Base-by-base conservation (phyloP, 2,113 vertebrate genomes). In the Heloderma charlesbogerti region DNA sequence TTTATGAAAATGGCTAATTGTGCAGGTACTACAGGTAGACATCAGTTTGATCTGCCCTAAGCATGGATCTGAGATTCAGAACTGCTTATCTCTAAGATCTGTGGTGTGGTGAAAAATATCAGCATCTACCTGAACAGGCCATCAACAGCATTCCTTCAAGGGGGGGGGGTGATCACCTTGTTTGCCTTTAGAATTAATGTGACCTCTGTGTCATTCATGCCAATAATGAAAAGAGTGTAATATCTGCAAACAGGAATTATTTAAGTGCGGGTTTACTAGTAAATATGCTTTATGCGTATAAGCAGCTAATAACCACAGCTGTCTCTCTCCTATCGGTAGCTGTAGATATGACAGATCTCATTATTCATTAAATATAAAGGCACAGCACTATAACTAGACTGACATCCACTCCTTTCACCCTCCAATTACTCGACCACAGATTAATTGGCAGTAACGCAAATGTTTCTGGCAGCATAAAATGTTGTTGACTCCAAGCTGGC, bases 351-450 rank as follows among this genome's bases (percentile, higher is more conserved):
- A 93, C 63, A 72, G 54, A 2, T 43, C 71, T 2, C 6, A 89
- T 93, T 71, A 7, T 79, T 90, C 63, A 27, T 86, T 91, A 69
- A 87, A 92, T 91, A 75, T 78, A 90, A 67, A 43, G 54, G 45
- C 63, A 87, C 54, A 66, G 40, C 22, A 3, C 85, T 22, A 8
- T 86, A 40, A 89, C 92, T 88, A 57, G 40, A 91, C 86, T 81
- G 67, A 81, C n/a, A 81, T 81, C 84, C 6, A 34, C 93, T 60
- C 10, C 31, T 71, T 81, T 94, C 87, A 83, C 57, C 57, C 4
- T 71, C 18, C 85, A 31, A 45, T 89, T 91, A 90, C 40, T 60
- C 43, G 51, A 18, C 57, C 83, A 85, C 0, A 0, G 67, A 2
- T 86, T 60, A 90, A 84, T 2, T 90, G 45, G 66, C 87, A 89